phyloP scores from a whole-genome alignment of 2,888 invertebrate genomes.

The Himalopsyche anomala region DNA sequence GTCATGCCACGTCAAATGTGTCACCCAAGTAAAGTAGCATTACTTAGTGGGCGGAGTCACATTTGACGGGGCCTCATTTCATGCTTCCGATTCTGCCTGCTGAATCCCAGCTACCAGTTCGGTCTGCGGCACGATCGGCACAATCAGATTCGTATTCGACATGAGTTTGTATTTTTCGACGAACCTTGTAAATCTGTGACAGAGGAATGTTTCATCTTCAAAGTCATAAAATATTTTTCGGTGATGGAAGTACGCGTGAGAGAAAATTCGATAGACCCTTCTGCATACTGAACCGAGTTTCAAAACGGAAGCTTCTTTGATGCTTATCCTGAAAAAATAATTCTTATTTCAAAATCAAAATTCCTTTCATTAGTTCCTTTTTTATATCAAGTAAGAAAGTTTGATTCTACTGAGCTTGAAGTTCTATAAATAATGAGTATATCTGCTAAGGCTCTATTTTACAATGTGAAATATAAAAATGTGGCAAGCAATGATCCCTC shows the following conservation, averaged over 20 bases:
- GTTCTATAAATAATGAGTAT: too few relatives aligned
- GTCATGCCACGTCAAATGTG: conserved; percentile 52
- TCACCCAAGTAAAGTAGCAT: conserved; percentile 22
- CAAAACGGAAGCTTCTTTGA: conserved; percentile 98
- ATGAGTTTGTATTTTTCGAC: conserved; percentile 99
- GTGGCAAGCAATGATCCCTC: too few relatives aligned
- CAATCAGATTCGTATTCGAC: conserved; percentile 98
- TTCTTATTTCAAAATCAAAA: neutral
- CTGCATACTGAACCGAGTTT: conserved; percentile 99
- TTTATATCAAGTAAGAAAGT: neutral
- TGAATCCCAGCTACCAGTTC: conserved; percentile 37
- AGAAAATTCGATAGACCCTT: conserved; percentile 99
- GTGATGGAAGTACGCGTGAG: conserved; percentile 99
- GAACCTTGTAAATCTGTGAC: conserved; percentile 97
- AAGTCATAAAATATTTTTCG: conserved; percentile 97
- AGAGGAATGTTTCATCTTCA: conserved; percentile 96
- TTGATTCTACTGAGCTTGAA: neutral
- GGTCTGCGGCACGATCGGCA: conserved; percentile 82
- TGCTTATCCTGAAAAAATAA: conserved; percentile 88
- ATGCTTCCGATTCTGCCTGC: conserved; percentile 76
- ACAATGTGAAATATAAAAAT: too few relatives aligned
- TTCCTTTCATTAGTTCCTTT: neutral
- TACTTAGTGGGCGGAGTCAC: conserved; percentile 61
- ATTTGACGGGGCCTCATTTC: conserved; percentile 67
- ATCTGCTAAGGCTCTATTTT: too few relatives aligned